Percentiles rank a stretch among this genome's conserved stretches.
Evolutionary conservation across 2,797 vertebrate species (phyloP).

Genomic region (Neostethus bicornis): DNA sequence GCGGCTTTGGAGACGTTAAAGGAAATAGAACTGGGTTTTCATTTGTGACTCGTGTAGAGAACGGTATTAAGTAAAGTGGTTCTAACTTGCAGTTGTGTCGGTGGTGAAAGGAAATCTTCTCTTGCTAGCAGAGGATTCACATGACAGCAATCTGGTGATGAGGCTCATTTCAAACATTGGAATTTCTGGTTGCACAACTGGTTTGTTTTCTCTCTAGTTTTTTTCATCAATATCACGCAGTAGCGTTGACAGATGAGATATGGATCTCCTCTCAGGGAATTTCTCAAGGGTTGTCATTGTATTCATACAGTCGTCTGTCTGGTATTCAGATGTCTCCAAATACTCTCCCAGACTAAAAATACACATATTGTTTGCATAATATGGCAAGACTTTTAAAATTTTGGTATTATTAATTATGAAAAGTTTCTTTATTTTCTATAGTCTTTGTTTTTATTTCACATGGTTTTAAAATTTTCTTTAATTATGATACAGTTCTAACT

Average conservation of each 20-base stretch:
- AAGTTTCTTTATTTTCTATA: no score
- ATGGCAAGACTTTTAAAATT: no score
- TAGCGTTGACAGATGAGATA: slow-evolving; percentile 9
- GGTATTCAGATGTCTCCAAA: no score
- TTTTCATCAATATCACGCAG: slow-evolving; percentile 6
- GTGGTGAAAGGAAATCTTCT: slow-evolving; percentile 23
- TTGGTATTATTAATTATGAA: no score
- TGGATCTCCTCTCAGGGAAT: slow-evolving; percentile 11
- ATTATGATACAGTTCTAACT: no score
- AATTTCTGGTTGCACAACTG: slow-evolving; percentile 6
- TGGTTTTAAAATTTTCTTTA: no score
- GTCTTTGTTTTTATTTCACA: no score
- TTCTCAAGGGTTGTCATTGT: not conserved
- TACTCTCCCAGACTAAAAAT: no score
- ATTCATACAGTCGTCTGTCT: not conserved
- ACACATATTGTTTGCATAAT: no score
- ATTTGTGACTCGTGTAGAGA: slow-evolving; percentile 15
- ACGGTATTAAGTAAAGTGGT: slow-evolving; percentile 2
- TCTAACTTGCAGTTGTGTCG: not conserved
- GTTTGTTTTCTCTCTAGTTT: slow-evolving; percentile 8
- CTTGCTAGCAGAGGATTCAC: slow-evolving; percentile 31
- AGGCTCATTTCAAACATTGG: slow-evolving; percentile 42
- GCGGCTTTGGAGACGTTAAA: slow-evolving; percentile 54
- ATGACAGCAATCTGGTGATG: slow-evolving; percentile 10
- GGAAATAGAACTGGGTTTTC: slow-evolving; percentile 46